Evolutionary conservation across 2,797 vertebrate species (phyloP).

Genomic region (Crocidura indochinensis): DNA sequence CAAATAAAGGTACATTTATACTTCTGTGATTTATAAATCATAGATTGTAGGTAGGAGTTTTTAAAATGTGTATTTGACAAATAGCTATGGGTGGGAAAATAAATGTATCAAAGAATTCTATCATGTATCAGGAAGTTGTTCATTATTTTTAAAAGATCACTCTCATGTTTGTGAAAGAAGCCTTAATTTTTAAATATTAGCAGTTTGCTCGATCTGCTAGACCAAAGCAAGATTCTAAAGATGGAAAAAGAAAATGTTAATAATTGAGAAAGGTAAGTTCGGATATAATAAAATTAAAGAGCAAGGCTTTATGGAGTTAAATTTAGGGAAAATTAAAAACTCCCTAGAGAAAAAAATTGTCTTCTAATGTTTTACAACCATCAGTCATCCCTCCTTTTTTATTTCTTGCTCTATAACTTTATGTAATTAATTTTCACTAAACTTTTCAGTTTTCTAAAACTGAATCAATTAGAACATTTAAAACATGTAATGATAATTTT

Average conservation of each 20-base stretch:
- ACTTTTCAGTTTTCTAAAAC: too few relatives aligned
- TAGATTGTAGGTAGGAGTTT: background rate
- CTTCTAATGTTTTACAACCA: background rate
- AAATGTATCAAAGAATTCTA: constrained; percentile 8
- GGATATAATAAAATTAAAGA: constrained; percentile 34
- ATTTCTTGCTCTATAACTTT: background rate
- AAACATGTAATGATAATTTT: background rate
- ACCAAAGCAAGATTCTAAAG: constrained; percentile 94
- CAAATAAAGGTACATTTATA: constrained; percentile 19
- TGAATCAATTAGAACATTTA: too few relatives aligned
- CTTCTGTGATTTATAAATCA: background rate
- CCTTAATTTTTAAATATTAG: constrained; percentile 93
- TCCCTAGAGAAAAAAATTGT: background rate
- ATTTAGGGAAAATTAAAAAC: constrained; percentile 2
- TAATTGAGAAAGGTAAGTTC: constrained; percentile 87
- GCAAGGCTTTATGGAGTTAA: constrained; percentile 14
- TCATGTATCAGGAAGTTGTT: background rate
- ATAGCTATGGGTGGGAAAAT: background rate
- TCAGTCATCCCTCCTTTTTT: background rate
- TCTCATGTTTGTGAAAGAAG: constrained; percentile 59
- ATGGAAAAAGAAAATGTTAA: constrained; percentile 91
- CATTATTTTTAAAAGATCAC: constrained; percentile 35
- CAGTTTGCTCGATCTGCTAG: constrained; percentile 98
- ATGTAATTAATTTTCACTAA: constrained; percentile 3
- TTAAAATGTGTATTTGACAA: background rate